These are phyloP conservation scores for Polypedilum vanderplanki DNA, from an alignment of 1,140 invertebrate genomes.

Conservation along the genomic window DNA sequence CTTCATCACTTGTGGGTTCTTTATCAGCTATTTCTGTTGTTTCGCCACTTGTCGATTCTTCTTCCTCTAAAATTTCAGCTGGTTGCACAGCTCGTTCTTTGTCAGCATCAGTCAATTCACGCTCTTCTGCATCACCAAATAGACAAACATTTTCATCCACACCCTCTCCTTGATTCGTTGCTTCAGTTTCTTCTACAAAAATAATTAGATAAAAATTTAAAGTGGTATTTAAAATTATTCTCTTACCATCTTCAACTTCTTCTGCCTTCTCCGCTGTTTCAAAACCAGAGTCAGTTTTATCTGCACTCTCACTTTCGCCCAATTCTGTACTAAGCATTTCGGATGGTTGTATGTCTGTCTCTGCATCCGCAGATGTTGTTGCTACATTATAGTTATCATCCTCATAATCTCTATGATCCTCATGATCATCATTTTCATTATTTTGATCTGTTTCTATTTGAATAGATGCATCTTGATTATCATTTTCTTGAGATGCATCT, in stretches of 20 bases:
- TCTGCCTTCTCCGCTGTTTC: conserved; percentile 37
- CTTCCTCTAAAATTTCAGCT: conserved; percentile 46
- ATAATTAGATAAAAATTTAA: conserved; percentile 31
- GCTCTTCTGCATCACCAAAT: conserved; percentile 50
- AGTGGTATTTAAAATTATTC: conserved; percentile 32
- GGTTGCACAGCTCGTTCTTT: conserved; percentile 51
- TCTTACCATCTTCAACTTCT: conserved; percentile 1
- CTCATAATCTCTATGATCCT: conserved; percentile 27
- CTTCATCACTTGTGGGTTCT: background rate
- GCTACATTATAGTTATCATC: conserved; percentile 24
- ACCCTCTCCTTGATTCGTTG: conserved; percentile 44
- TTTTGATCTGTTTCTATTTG: background rate
- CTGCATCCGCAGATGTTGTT: background rate
- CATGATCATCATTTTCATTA: conserved; percentile 30
- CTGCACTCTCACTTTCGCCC: conserved; percentile 24
- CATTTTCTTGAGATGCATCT: background rate
- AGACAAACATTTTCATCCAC: conserved; percentile 52
- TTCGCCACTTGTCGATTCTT: conserved; percentile 33
- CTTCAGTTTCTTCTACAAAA: conserved; percentile 37
- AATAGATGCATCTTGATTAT: background rate
- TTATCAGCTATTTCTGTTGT: background rate
- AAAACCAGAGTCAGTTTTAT: conserved; percentile 35
- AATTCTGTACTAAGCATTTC: conserved; percentile 25
- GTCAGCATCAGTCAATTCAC: conserved; percentile 55
- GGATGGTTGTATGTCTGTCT: conserved; percentile 23